Conservation (phyloP, 2,797 vertebrate species). For the Coluber constrictor region DNA sequence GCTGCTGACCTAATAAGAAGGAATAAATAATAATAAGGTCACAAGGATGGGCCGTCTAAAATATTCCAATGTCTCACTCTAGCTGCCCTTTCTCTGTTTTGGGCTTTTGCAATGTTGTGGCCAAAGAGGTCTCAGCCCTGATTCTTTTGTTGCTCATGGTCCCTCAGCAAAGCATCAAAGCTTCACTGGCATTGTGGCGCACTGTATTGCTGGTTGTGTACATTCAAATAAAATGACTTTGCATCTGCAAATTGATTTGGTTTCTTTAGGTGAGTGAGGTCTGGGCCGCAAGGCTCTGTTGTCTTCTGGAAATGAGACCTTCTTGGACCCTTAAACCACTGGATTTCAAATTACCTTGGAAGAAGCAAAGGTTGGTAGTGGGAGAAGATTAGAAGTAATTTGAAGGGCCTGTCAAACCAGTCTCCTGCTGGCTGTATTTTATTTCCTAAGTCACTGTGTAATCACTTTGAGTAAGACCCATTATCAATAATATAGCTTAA, state of each 20-base stretch:
- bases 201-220: background rate
- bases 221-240: background rate
- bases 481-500: conserved; percentile 64
- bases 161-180: background rate
- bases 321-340: conserved; percentile 27
- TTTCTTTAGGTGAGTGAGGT: background rate
- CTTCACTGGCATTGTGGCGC: background rate
- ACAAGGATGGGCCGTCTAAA: background rate
- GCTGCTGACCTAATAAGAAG: too few relatives aligned
- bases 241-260: background rate
- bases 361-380: background rate
- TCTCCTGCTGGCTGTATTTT: conserved; percentile 46
- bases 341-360: background rate
- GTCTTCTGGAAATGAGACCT: conserved; percentile 27
- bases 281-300: background rate
- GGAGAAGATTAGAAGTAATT: conserved; percentile 44
- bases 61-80: background rate
- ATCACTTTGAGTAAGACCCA: conserved; percentile 61
- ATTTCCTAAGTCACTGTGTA: conserved; percentile 59
- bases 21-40: background rate
- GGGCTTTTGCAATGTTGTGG: background rate
- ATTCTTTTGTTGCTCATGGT: background rate
- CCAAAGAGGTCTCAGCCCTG: background rate
- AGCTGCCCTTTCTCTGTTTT: background rate
- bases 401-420: conserved; percentile 47